Percentiles rank a stretch among this genome's conserved stretches.
These are phyloP conservation scores for Agraylea sexmaculata DNA, from an alignment of 1,140 invertebrate species.

Conservation along the genomic window DNA sequence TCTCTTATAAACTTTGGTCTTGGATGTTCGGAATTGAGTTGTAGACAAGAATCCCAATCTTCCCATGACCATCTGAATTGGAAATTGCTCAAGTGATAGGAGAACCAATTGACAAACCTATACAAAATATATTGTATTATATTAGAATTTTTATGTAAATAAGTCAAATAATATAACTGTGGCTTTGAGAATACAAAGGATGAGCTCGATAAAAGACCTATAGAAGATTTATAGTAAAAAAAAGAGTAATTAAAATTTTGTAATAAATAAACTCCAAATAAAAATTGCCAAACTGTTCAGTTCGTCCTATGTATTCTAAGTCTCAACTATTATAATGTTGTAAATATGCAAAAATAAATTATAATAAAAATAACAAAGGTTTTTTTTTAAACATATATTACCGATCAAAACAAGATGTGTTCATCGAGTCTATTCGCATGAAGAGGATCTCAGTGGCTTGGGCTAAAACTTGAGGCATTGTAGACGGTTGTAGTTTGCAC, in stretches of 20 bases:
- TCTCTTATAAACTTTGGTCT: conserved; percentile 94
- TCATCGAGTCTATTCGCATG: conserved; percentile 93
- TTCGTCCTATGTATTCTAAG: too few species aligned
- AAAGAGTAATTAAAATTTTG: too few species aligned
- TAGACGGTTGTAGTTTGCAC: conserved; percentile 91
- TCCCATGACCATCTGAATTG: conserved; percentile 99
- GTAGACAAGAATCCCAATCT: conserved; percentile 78
- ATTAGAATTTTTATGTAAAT: too few species aligned
- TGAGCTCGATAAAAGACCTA: too few species aligned
- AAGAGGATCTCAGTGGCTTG: conserved; percentile 97
- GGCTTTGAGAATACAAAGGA: too few species aligned
- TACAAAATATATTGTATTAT: conserved; percentile 17
- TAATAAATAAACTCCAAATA: too few species aligned
- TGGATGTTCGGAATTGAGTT: conserved; percentile 81
- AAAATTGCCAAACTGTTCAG: too few species aligned
- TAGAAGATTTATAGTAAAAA: too few species aligned
- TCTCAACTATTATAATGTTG: too few species aligned
- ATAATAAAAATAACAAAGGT: background rate
- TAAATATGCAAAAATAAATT: too few species aligned
- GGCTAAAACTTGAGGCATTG: conserved; percentile 94
- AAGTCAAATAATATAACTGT: too few species aligned
- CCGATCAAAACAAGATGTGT: conserved; percentile 90
- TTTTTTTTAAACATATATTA: conserved; percentile 13
- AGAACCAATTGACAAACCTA: conserved; percentile 91
- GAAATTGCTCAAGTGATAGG: conserved; percentile 98